Conservation (phyloP, 2,888 invertebrate genomes). For the Netelia melanura region DNA sequence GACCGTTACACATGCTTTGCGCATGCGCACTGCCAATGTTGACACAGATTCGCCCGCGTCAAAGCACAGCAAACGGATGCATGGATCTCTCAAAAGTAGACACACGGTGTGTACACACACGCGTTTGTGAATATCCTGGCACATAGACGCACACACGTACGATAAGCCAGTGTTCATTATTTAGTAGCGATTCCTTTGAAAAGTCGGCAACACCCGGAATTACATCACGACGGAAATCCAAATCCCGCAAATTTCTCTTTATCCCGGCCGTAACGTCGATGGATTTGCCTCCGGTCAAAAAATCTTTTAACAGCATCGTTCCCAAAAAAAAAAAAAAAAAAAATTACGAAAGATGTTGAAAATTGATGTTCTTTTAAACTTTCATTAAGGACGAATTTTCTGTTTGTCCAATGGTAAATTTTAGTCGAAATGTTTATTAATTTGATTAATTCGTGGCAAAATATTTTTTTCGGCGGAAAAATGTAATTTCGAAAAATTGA, state of each 20-base stretch:
- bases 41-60: slow-evolving; percentile 45
- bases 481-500: no score
- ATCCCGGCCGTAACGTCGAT: not conserved
- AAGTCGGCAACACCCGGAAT: slow-evolving; percentile 37
- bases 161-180: slow-evolving; percentile 46
- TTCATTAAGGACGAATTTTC: no score
- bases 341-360: no score
- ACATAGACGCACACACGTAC: not conserved
- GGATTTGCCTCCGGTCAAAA: not conserved
- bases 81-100: slow-evolving; percentile 27
- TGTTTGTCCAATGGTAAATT: no score
- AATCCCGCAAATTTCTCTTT: not conserved
- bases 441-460: no score
- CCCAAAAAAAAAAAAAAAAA: no score
- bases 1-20: slow-evolving; percentile 26
- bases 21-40: slow-evolving; percentile 20
- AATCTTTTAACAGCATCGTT: no score
- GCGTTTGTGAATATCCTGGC: not conserved
- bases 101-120: not conserved
- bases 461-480: no score
- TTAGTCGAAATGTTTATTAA: no score
- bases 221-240: no score
- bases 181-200: slow-evolving; percentile 55
- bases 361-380: no score
- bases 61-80: slow-evolving; percentile 33